Evolutionary conservation across 2,797 vertebrate species (phyloP).

Genomic region (Sphaeramia orbicularis): DNA sequence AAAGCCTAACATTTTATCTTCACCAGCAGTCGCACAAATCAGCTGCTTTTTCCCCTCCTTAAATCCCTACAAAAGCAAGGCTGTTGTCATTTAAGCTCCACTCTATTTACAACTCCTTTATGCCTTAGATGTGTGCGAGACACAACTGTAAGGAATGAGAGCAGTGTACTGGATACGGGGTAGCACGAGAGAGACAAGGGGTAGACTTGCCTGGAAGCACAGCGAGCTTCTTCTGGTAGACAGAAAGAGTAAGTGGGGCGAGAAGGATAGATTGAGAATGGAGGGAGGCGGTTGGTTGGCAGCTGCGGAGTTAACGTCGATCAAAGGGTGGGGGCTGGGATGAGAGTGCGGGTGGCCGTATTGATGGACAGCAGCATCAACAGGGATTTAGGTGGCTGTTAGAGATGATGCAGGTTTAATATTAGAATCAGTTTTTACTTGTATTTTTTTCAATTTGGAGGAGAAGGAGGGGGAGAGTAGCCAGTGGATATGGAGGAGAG

Average conservation of each 20-base stretch:
- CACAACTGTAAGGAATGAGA: constrained; percentile 64
- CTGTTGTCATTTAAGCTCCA: constrained; percentile 81
- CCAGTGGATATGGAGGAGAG: constrained; percentile 25
- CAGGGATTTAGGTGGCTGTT: constrained; percentile 61
- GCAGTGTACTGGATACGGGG: constrained; percentile 61
- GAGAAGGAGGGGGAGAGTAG: constrained; percentile 35
- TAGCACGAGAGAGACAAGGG: constrained; percentile 60
- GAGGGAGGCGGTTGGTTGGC: constrained; percentile 58
- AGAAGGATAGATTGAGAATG: constrained; percentile 56
- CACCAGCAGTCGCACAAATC: constrained; percentile 79
- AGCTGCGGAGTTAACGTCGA: constrained; percentile 68
- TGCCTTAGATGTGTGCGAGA: constrained; percentile 68
- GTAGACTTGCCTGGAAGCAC: constrained; percentile 70
- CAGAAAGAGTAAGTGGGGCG: constrained; percentile 66
- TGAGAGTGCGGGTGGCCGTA: constrained; percentile 57
- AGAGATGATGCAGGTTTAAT: constrained; percentile 66
- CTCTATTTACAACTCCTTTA: constrained; percentile 79
- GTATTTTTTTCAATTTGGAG: constrained; percentile 32
- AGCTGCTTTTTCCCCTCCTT: constrained; percentile 63
- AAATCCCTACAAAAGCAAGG: constrained; percentile 78
- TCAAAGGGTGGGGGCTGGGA: constrained; percentile 63
- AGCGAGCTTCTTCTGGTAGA: constrained; percentile 61
- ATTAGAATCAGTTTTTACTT: constrained; percentile 28
- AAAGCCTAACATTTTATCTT: constrained; percentile 84
- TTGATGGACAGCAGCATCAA: constrained; percentile 73